Percentiles rank a stretch among this genome's conserved stretches.
phyloP scores from a whole-genome alignment of 2,113 vertebrate species.

The Cheilinus undulatus region DNA sequence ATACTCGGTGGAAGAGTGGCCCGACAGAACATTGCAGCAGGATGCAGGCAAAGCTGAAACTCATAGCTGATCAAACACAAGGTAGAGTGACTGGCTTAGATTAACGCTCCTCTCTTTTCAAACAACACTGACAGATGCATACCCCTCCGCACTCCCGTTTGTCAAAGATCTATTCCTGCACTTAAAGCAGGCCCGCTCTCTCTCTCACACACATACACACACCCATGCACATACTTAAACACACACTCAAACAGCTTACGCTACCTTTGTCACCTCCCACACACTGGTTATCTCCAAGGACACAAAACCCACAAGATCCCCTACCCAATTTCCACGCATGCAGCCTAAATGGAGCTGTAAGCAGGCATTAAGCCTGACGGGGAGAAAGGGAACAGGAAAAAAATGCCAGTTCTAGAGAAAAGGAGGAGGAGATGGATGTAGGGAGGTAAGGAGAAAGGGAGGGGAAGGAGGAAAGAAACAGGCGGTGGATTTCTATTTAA shows the following conservation, averaged over 20 bases:
- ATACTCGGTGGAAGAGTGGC: background rate
- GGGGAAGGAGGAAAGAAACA: constrained; percentile 47
- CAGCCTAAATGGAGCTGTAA: constrained; percentile 80
- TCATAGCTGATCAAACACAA: constrained; percentile 58
- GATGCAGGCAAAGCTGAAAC: constrained; percentile 34
- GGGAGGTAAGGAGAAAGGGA: constrained; percentile 47
- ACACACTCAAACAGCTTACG: constrained; percentile 67
- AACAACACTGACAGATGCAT: constrained; percentile 72
- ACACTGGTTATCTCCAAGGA: constrained; percentile 82
- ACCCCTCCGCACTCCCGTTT: constrained; percentile 75
- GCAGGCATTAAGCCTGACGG: constrained; percentile 77
- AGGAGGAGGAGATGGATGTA: constrained; percentile 61
- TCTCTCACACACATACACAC: background rate
- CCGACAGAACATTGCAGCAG: constrained; percentile 9
- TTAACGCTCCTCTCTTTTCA: constrained; percentile 75
- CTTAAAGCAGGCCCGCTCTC: constrained; percentile 68
- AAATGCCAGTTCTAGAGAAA: constrained; percentile 51
- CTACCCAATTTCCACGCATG: constrained; percentile 81
- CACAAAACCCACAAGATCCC: constrained; percentile 82
- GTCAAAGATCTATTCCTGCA: constrained; percentile 80
- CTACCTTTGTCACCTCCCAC: constrained; percentile 84
- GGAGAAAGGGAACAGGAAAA: constrained; percentile 66
- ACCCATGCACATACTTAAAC: constrained; percentile 16
- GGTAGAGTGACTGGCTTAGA: constrained; percentile 74
- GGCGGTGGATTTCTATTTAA: constrained; percentile 75